phyloP scores from a whole-genome alignment of 2,113 vertebrate genomes.

The Motacilla tschutschensis region DNA sequence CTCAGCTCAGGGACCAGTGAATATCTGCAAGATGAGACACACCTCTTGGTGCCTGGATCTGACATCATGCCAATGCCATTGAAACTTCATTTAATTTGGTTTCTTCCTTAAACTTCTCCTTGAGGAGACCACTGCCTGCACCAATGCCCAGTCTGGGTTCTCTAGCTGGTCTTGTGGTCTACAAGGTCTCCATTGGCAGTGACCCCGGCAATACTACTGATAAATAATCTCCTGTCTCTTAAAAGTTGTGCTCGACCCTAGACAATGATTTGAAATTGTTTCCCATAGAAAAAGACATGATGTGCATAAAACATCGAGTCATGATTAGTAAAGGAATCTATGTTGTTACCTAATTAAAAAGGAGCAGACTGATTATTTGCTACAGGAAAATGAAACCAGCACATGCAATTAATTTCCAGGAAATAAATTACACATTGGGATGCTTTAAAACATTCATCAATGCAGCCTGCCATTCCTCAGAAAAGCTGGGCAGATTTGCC shows the following conservation, averaged over 20 bases:
- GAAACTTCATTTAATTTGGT: neutral
- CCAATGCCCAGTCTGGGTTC: neutral
- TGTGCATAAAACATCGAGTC: neutral
- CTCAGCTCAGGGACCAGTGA: neutral
- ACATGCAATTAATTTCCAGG: conserved; percentile 55
- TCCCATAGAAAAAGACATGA: neutral
- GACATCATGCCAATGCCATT: neutral
- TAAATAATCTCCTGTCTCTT: neutral
- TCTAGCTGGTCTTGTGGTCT: neutral
- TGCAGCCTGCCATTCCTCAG: neutral
- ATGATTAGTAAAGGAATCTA: conserved; percentile 22
- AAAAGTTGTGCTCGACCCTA: neutral
- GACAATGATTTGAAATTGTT: neutral
- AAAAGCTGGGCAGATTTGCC: conserved; percentile 17
- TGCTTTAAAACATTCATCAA: conserved; percentile 40
- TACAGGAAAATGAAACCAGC: conserved; percentile 50
- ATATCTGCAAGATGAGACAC: neutral
- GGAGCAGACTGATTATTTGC: conserved; percentile 37
- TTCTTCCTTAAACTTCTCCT: neutral
- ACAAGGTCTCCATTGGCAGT: neutral
- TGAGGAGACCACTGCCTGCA: neutral
- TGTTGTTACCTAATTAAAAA: conserved; percentile 54
- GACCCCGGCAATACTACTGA: neutral
- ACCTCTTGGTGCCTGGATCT: neutral
- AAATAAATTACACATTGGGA: conserved; percentile 53